Evolutionary conservation across 2,797 vertebrate species (phyloP).

Genomic region (Macropodus opercularis): DNA sequence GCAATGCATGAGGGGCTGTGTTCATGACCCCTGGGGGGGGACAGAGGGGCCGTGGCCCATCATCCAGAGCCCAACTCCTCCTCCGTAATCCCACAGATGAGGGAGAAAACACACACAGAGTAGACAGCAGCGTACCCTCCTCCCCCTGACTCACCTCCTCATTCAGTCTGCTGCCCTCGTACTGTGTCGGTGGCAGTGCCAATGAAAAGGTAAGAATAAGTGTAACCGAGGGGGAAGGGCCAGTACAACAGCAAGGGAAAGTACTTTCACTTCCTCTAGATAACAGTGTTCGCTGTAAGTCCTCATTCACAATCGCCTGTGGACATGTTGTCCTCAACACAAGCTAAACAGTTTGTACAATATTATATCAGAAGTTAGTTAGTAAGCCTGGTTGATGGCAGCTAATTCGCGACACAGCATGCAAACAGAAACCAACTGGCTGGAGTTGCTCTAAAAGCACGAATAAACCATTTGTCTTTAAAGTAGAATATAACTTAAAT

Average conservation of each 20-base stretch:
- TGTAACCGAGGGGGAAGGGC: constrained; percentile 63
- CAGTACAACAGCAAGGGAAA: constrained; percentile 60
- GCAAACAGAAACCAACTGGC: not conserved
- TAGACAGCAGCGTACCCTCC: constrained; percentile 65
- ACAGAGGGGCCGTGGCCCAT: constrained; percentile 43
- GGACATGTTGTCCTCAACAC: not conserved
- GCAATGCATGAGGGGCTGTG: constrained; percentile 59
- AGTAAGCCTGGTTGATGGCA: no score
- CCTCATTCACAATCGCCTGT: constrained; percentile 14
- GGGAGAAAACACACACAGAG: constrained; percentile 70
- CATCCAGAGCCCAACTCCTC: constrained; percentile 63
- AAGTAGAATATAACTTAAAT: no score
- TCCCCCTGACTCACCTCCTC: constrained; percentile 82
- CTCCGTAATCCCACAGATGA: constrained; percentile 66
- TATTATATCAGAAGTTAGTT: not conserved
- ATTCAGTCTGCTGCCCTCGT: constrained; percentile 81
- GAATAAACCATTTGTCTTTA: no score
- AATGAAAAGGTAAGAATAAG: constrained; percentile 83
- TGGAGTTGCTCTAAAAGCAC: no score
- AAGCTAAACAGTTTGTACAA: constrained; percentile 5
- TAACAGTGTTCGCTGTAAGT: constrained; percentile 27
- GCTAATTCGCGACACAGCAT: not conserved
- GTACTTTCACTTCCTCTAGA: constrained; percentile 38
- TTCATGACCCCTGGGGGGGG: constrained; percentile 49
- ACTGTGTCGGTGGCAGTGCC: constrained; percentile 80